Evolutionary conservation across 2,797 vertebrate species (phyloP), one percentile per base, ranked within the genome.

Genomic region (Tolypeutes matacus): DNA sequence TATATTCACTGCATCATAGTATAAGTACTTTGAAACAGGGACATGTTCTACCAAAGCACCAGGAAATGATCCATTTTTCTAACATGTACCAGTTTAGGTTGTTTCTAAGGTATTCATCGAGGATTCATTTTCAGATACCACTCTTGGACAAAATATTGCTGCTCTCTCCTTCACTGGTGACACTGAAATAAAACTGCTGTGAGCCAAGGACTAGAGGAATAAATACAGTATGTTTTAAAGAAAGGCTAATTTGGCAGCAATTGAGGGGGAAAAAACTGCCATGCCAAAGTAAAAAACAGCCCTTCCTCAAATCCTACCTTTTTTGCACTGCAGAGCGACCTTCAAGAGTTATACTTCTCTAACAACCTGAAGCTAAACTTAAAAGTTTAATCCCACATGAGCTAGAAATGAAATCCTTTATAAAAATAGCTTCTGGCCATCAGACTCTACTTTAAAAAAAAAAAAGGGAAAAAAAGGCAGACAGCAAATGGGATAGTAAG

Each of bases 341-440:
- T 39, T 80, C 34, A 1, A 21, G 25, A 90, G 51, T 21, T 58
- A 31, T 69, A 34, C 49, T 80, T 58, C 18, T n/a, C 85, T 92
- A 31, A 15, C 3, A 1, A 82, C 67, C 56, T 85, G 70, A 90
- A 96, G 51, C 56, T 72, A 64, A 64, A 82, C 12, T 77, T 88
- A 51, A 91, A 95, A 58, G 20, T 92, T 85, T 86, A 92, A 92
- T 91, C 53, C 36, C 86, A 46, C 10, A 49, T 82, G 77, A 86
- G 31, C 49, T 21, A 36, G 17, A 13, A 85, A 87, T 67, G 20
- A 96, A 94, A 92, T 85, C 3, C 49, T 95, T 93, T 73, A 56
- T n/a, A 87, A 93, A 87, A 62, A 81, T 53, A 88, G 23, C 49
- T 90, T 8, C 70, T 80, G 53, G 39, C 34, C n/a, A 80, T 80